phyloP scores from a whole-genome alignment of 2,797 vertebrate species.

The Premnoplex brunnescens region DNA sequence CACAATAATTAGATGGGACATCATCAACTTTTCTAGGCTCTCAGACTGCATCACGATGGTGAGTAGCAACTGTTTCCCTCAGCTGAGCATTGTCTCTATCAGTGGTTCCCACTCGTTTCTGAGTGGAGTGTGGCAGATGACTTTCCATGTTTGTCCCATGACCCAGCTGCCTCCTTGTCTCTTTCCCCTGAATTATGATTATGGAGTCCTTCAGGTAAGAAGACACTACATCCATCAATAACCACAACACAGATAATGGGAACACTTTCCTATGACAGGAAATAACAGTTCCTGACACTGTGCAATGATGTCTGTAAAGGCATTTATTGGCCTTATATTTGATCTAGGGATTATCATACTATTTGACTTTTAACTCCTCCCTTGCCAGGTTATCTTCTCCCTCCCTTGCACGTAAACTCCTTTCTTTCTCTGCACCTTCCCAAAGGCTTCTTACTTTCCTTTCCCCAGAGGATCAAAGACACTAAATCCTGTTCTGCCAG shows the following conservation, averaged over 20 bases:
- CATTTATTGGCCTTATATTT: neutral
- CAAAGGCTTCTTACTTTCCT: neutral
- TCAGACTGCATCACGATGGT: neutral
- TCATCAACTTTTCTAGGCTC: constrained; percentile 31
- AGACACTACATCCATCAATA: neutral
- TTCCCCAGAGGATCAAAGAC: neutral
- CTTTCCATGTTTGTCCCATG: neutral
- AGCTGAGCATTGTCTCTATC: neutral
- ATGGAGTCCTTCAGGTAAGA: neutral
- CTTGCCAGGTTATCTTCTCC: neutral
- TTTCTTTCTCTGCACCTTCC: neutral
- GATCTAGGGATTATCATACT: neutral
- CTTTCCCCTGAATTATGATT: neutral
- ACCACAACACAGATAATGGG: neutral
- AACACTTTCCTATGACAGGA: neutral
- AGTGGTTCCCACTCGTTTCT: neutral
- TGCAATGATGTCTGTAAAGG: neutral
- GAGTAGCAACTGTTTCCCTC: neutral
- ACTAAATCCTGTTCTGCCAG: neutral
- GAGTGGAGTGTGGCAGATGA: neutral
- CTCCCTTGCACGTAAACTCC: neutral
- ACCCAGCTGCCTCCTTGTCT: neutral
- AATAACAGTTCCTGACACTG: neutral
- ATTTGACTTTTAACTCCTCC: neutral
- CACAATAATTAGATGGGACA: constrained; percentile 15